Base-by-base conservation (phyloP, 1,140 invertebrate genomes). In the Diachasmimorpha longicaudata region DNA sequence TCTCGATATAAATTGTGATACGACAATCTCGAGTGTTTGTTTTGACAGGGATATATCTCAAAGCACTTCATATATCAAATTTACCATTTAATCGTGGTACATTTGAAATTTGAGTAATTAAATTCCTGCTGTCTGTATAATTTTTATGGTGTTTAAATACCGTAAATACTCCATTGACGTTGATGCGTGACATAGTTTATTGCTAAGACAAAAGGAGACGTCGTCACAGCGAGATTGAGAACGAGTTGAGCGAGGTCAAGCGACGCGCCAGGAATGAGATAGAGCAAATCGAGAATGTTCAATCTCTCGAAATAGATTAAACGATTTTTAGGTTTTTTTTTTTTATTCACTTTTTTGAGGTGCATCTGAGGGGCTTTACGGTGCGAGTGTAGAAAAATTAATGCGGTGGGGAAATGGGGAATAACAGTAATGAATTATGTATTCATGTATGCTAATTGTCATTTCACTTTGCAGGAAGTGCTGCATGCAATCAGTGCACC, bases 401-500 rank as follows among this genome's bases (percentile, higher is more conserved):
- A 52, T n/a, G 46, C 10, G 19, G 16, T 6, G 14, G 48, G 19
- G 48, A 63, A 63, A 63, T 63, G 58, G 3, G 19, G 21, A 25
- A 19, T 63, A 25, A 25, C 21, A 8, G 31, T 63, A 25, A 11
- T 31, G 4, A 63, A 63, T 63, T 25, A 63, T 63, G 58, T 25
- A 63, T 25, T 23, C 11, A 63, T 63, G 19, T 63, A 63, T 36
- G 31, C 21, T 68, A 74, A 46, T 69, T 36, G 46, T 69, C 42
- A 31, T 36, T 14, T 74, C 19, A 25, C 46, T 67, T 94, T 95
- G 2, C 93, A 98, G 97, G 97, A 99, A 90, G 97, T 99, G 58
- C 93, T 99, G 86, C 96, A 99, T 91, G 98, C 97, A 81, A 99
- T 99, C 87, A 97, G 96, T 88, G 92, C 94, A 80, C 94, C 96